A percentile compares a stretch with the other conserved stretches of the same genome.
Evolutionary conservation across 2,888 invertebrate species (phyloP).

Genomic region (Oscheius myriophilus): DNA sequence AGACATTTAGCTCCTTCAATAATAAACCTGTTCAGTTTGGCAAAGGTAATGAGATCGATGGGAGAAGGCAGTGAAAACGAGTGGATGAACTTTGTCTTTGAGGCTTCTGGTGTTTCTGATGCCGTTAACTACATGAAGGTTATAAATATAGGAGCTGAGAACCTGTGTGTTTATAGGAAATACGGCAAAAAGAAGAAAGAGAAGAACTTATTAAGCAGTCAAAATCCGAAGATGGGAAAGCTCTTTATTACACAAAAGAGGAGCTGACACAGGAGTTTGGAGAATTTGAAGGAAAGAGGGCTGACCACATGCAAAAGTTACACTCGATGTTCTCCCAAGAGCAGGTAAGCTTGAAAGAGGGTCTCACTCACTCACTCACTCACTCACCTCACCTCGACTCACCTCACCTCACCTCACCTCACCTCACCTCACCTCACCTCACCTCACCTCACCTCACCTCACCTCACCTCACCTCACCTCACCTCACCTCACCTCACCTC

Average conservation of each 20-base stretch:
- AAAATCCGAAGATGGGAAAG: conserved; percentile 41
- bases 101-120: conserved; percentile 63
- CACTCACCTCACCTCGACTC: too few species aligned
- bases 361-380: too few species aligned
- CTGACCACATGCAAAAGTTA: conserved; percentile 44
- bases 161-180: conserved; percentile 12
- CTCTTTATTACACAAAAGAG: conserved; percentile 40
- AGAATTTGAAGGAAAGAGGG: conserved; percentile 37
- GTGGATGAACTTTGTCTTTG: conserved; percentile 68
- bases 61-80: conserved; percentile 48
- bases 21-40: conserved; percentile 17
- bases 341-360: conserved; percentile 9
- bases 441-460: too few species aligned
- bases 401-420: too few species aligned
- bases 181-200: conserved; percentile 37
- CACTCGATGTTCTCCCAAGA: conserved; percentile 34
- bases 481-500: too few species aligned
- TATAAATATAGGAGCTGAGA: neutral
- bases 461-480: too few species aligned
- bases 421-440: too few species aligned
- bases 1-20: neutral
- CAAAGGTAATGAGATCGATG: conserved; percentile 36
- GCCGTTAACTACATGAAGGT: conserved; percentile 39
- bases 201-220: conserved; percentile 37
- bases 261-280: conserved; percentile 42